Conservation (phyloP, 2,113 vertebrate species). For the Agelaius phoeniceus region DNA sequence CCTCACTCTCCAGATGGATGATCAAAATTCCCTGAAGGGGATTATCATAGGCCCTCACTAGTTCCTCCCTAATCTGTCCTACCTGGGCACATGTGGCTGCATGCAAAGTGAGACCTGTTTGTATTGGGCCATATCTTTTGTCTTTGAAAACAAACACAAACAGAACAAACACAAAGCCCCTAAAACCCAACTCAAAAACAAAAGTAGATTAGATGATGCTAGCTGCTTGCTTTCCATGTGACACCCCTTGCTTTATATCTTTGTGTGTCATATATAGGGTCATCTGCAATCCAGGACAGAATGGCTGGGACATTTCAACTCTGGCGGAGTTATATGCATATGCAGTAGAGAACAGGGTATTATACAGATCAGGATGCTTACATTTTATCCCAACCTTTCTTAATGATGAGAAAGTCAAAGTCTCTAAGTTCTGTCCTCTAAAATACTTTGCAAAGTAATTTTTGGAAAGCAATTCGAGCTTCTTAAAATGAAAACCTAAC, state of each 20-base stretch:
- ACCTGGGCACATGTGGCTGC: background rate
- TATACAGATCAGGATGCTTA: background rate
- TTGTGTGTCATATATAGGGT: background rate
- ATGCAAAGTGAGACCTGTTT: background rate
- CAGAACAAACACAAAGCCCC: rapidly evolving
- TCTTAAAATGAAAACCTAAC: background rate
- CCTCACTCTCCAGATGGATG: background rate
- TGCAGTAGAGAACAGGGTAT: background rate
- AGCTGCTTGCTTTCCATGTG: background rate
- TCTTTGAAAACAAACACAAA: background rate
- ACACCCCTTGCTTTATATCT: background rate
- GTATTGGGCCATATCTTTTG: background rate
- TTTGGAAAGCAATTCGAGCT: background rate
- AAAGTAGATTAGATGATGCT: background rate
- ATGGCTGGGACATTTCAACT: background rate
- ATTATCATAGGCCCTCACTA: background rate
- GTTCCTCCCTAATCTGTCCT: background rate
- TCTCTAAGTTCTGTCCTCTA: background rate
- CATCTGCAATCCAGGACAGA: background rate
- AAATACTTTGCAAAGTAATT: background rate
- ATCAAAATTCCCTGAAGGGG: background rate
- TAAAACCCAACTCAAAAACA: background rate
- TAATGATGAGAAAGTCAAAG: background rate
- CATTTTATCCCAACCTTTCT: background rate
- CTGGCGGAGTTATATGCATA: too few species aligned